Conservation (phyloP, 2,888 invertebrate species). For the Protodeltote pygarga region DNA sequence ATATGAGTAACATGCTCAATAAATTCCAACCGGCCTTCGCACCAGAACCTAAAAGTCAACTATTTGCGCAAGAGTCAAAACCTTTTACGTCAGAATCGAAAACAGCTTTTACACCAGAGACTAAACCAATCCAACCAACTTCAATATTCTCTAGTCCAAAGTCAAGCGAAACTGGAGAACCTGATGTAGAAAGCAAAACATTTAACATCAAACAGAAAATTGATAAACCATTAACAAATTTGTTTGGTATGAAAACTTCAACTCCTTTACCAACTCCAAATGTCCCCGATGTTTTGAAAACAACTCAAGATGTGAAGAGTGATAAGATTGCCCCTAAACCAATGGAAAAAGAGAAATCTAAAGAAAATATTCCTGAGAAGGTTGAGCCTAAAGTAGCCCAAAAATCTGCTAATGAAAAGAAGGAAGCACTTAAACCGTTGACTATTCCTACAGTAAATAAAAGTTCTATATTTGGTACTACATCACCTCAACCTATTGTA, state of each 20-base stretch:
- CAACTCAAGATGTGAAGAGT: conserved; percentile 52
- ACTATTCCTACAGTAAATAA: conserved; percentile 51
- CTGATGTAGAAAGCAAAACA: conserved; percentile 53
- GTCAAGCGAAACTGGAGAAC: conserved; percentile 76
- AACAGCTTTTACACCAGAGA: conserved; percentile 13
- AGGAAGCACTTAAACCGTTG: conserved; percentile 61
- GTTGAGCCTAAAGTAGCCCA: conserved; percentile 45
- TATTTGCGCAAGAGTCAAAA: conserved; percentile 29
- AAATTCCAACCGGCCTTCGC: conserved; percentile 57
- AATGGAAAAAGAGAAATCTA: conserved; percentile 59
- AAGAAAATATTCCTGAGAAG: conserved; percentile 66
- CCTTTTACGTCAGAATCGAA: too few relatives aligned
- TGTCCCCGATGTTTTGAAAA: conserved; percentile 64
- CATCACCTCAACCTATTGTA: conserved; percentile 44
- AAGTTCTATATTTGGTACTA: conserved; percentile 34
- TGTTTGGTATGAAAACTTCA: conserved; percentile 64
- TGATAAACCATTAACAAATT: conserved; percentile 65
- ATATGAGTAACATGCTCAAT: conserved; percentile 66
- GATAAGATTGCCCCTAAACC: conserved; percentile 55
- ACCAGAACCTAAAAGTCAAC: conserved; percentile 12
- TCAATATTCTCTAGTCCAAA: conserved; percentile 46
- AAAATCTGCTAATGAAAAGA: conserved; percentile 48
- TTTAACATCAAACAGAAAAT: conserved; percentile 51
- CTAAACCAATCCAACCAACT: conserved; percentile 30
- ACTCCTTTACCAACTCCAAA: conserved; percentile 49